Base-by-base conservation (phyloP, 1,140 invertebrate species). In the Heliconius nattereri region DNA sequence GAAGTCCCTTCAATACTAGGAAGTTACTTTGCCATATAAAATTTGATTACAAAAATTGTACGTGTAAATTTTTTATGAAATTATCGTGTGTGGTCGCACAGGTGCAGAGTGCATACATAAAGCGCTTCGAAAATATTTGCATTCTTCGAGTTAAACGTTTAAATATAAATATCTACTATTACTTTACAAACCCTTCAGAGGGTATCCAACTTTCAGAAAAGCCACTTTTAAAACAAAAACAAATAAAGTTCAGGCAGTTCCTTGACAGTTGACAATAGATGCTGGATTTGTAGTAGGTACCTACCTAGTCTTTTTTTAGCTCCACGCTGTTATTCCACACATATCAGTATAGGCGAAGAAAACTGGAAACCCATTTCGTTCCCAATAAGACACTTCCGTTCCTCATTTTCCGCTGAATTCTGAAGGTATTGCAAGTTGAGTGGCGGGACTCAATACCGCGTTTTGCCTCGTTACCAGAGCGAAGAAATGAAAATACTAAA, bases 111-210 rank as follows among this genome's bases (percentile, higher is more conserved):
- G 60, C 23, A 52, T 52, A 20, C 7, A 66, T 66, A 11, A 1
- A 57, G 54, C n/a, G 2, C 0, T 1, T 66, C 60, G 26, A 66
- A 26, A 66, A 66, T 66, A 66, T 66, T 66, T 66, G 23, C 60
- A 66, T 23, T 66, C 60, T 66, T 66, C 60, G 16, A 26, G 11
- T 29, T 29, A 29, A 66, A 26, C 60, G 13, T 66, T 29, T 29
- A 66, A 66, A 66, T 16, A 9, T 26, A n/a, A 23, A 16, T 66
- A 35, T 35, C 32, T 35, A 29, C 60, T 11, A 23, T 66, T 29
- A 66, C 26, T 66, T 66, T 66, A 66, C 60, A 26, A 26, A 66
- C n/a, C 29, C 60, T 66, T 29, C 60, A 66, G 13, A 66, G 60
- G 60, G 9, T 29, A 66, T 66, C 26, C 60, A 66, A 66, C 60